Base-by-base conservation (phyloP, 2,797 vertebrate species). In the Anabas testudineus region DNA sequence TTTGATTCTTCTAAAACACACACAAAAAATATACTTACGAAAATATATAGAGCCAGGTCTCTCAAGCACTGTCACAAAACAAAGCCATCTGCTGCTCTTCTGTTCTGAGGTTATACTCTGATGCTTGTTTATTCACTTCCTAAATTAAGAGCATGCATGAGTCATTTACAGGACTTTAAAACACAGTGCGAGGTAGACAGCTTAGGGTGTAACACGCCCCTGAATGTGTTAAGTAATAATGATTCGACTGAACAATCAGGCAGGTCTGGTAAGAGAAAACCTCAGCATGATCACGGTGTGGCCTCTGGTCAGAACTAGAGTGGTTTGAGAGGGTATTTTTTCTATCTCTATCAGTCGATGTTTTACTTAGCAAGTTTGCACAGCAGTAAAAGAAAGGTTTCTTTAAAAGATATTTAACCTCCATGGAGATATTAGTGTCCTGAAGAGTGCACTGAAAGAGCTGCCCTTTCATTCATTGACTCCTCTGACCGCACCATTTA, bases 121-220 rank as follows among this genome's bases (percentile, higher is more conserved):
- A 66, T 59, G 61, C 56, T 78, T 13, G 34, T 68, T 75, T 67
- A 79, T 74, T 84, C 81, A 49, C 65, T 72, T 71, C 85, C 80
- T 87, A 81, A 81, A 87, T 76, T 59, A 52, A 84, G 83, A 81
- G 58, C 37, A 39, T 12, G 46, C 56, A 52, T 84, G 78, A 86
- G 71, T 88, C 87, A 86, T 79, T 80, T 51, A 21, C 64, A 60
- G 41, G 66, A 70, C 46, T 67, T 78, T 62, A 57, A 82, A 85
- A 81, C 41, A 84, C 64, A 80, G 53, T 54, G 64, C 72, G 24
- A 74, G 57, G 48, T 75, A 83, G 74, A 74, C 39, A 74, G 73
- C 64, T 67, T 66, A 73, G 71, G 19, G 61, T 45, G 30, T 57
- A 66, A 62, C 56, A 60, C 54, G 47, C 48, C 72, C 66, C 78